Evolutionary conservation across 2,888 invertebrate species (phyloP).

Genomic region (Diaphora mendica): DNA sequence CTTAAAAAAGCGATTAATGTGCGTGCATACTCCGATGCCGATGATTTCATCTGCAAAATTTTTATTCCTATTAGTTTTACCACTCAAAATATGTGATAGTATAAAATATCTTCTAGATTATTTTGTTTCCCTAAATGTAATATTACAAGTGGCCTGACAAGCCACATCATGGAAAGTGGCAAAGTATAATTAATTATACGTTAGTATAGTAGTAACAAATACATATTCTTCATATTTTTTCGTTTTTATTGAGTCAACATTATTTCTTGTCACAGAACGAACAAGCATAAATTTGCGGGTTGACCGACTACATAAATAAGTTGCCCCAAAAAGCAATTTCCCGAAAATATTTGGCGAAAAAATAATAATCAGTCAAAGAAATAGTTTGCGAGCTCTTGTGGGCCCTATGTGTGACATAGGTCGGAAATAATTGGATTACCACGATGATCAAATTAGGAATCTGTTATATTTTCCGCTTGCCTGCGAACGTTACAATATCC

Average conservation of each 20-base stretch:
- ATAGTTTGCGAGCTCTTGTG: conserved; percentile 39
- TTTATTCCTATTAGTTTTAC: not conserved
- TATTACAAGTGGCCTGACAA: not conserved
- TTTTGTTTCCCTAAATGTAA: too few relatives aligned
- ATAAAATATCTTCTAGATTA: not conserved
- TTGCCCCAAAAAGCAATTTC: conserved; percentile 5
- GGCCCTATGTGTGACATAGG: conserved; percentile 58
- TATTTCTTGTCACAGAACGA: not conserved
- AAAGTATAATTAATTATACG: not conserved
- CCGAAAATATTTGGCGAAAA: conserved; percentile 27
- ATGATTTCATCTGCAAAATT: too few relatives aligned
- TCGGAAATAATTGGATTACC: conserved; percentile 76
- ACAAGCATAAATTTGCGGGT: not conserved
- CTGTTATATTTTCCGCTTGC: conserved; percentile 72
- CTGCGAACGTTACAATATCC: conserved; percentile 58
- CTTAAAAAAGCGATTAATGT: too few relatives aligned
- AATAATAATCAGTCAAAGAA: conserved; percentile 46
- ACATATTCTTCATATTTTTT: not conserved
- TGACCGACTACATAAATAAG: not conserved
- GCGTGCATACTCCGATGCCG: not conserved
- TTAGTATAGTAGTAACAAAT: not conserved
- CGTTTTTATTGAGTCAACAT: not conserved
- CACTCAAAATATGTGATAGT: too few relatives aligned
- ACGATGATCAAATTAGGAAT: conserved; percentile 78
- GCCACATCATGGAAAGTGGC: not conserved